Conservation (phyloP, 92 coral and sea anemone species). For the Siderastrea radians region DNA sequence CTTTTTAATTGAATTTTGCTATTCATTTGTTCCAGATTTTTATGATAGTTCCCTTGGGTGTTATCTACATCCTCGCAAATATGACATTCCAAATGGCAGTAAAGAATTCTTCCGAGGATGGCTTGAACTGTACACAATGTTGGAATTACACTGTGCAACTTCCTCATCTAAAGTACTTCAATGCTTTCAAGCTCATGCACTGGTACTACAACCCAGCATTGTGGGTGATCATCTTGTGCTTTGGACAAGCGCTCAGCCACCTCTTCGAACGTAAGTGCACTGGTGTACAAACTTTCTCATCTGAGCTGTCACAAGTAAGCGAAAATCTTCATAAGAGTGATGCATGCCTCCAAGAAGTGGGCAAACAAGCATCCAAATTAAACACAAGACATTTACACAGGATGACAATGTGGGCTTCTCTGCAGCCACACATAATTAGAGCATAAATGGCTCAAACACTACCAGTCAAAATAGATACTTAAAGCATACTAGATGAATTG, state of each 20-base stretch:
- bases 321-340: too few relatives aligned
- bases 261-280: slow-evolving; percentile 85
- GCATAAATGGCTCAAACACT: too few relatives aligned
- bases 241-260: slow-evolving; percentile 81
- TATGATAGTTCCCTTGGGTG: slow-evolving; percentile 77
- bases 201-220: slow-evolving; percentile 86
- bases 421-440: too few relatives aligned
- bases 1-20: too few relatives aligned
- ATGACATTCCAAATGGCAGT: slow-evolving; percentile 85
- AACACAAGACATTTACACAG: too few relatives aligned
- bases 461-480: too few relatives aligned
- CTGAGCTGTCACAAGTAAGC: not conserved
- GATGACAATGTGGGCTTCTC: too few relatives aligned
- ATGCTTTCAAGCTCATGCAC: slow-evolving; percentile 57
- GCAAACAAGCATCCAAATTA: too few relatives aligned
- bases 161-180: slow-evolving; percentile 57
- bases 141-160: slow-evolving; percentile 71
- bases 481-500: too few relatives aligned
- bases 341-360: too few relatives aligned
- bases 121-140: slow-evolving; percentile 10
- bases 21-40: slow-evolving; percentile 61
- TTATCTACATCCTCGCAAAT: slow-evolving; percentile 83
- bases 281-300: not conserved
- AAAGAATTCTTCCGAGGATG: slow-evolving; percentile 49
- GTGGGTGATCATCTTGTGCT: slow-evolving; percentile 69